Base-by-base conservation (phyloP, 2,113 vertebrate genomes). In the Macrotus californicus region DNA sequence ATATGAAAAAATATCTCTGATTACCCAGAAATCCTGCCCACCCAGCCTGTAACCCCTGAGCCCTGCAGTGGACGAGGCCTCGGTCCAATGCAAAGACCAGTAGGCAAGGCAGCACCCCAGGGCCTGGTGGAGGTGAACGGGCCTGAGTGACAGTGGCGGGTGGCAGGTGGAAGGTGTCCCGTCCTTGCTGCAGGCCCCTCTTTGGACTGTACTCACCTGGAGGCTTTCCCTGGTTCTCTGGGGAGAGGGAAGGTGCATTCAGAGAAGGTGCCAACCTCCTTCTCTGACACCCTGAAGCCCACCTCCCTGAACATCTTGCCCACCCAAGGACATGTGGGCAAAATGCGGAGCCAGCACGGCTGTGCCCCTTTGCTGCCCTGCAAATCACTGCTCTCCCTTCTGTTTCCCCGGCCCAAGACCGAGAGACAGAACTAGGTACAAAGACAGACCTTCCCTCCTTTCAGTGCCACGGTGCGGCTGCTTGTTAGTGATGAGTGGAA, bases 51-150 rank as follows among this genome's bases (percentile, higher is more conserved):
- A 41, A 7, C 39, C 43, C 50, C 29, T 0, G 36, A 76, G 80
- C n/a, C 1, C 66, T 41, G 39, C 48, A 22, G 8, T 36, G 22
- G 76, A 46, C 52, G 2, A 9, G 39, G 39, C 46, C 6, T 36
- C 5, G 0, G 31, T 1, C 0, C 3, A 21, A 46, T 22, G 7
- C 3, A 48, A 31, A 54, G 36, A 21, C 48, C 2, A 10, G 64
- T 36, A 6, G 56, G 15, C 73, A 4, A 3, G 56, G 50, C 76
- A 7, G 54, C 2, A 19, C 48, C 52, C 76, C n/a, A 7, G 6
- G 43, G 39, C 59, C 67, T 14, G 29, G 31, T 26, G n/a, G 10
- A 22, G 18, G 67, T 4, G 22, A 26, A 64, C 6, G 31, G 22
- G 41, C 43, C 31, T 12, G 52, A 31, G 54, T 9, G 46, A 15